A percentile compares a stretch with the other conserved stretches of the same genome.
Conservation (phyloP, 2,888 invertebrate species). For the Punctoribates punctum region DNA sequence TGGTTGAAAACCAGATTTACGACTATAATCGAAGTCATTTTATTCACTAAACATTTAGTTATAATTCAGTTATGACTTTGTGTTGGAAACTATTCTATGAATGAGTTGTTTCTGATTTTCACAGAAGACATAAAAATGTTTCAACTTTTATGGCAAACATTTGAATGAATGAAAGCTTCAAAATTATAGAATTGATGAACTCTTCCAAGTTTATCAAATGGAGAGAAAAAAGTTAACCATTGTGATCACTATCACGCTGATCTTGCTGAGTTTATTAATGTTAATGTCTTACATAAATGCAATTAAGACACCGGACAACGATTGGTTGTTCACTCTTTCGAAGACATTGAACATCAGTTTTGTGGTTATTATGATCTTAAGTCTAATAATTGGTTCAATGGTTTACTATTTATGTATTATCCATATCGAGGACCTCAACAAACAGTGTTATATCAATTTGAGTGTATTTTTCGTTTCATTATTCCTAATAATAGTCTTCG, state of each 20-base stretch:
- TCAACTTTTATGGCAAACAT: too few relatives aligned
- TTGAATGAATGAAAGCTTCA: too few relatives aligned
- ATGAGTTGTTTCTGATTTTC: too few relatives aligned
- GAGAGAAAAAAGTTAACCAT: background rate
- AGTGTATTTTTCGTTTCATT: background rate
- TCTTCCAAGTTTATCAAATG: too few relatives aligned
- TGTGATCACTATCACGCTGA: background rate
- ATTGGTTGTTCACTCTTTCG: background rate
- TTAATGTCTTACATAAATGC: background rate
- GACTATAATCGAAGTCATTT: too few relatives aligned
- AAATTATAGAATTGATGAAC: too few relatives aligned
- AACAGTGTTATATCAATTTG: conserved; percentile 16
- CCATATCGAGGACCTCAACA: background rate
- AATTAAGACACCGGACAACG: background rate
- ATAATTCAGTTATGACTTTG: too few relatives aligned
- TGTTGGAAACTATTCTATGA: too few relatives aligned
- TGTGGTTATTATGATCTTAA: background rate
- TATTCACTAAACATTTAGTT: too few relatives aligned
- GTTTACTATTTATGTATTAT: background rate
- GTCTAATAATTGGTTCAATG: conserved; percentile 23
- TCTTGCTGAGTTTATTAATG: background rate
- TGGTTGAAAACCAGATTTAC: too few relatives aligned
- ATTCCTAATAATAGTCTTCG: background rate
- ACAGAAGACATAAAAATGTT: too few relatives aligned
- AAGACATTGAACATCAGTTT: background rate